Evolutionary conservation across 2,113 vertebrate genomes (phyloP).

Genomic region (Salvator merianae): DNA sequence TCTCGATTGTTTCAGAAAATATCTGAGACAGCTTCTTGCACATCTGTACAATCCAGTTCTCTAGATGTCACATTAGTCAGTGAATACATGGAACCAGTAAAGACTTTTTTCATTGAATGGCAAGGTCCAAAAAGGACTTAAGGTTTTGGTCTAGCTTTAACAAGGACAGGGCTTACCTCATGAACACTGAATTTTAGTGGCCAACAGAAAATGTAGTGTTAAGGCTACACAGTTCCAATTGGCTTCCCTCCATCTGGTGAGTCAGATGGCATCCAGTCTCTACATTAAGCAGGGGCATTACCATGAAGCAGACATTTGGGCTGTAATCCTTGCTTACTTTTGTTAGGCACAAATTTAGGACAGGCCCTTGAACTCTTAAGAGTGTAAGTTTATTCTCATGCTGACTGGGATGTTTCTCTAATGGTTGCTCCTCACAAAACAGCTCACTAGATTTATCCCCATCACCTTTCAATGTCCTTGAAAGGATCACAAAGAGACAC

Average conservation of each 20-base stretch:
- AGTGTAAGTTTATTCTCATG: not conserved
- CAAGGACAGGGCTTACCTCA: not conserved
- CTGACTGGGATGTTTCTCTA: not conserved
- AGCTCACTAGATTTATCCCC: not conserved
- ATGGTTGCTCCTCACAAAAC: not conserved
- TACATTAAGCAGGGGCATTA: not conserved
- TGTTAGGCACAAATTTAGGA: not conserved
- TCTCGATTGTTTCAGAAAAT: not conserved
- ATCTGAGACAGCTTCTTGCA: not conserved
- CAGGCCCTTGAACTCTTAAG: not conserved
- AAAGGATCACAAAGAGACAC: not conserved
- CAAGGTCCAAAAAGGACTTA: not conserved
- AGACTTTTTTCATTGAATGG: no score
- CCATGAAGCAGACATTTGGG: not conserved
- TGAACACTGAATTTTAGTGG: not conserved
- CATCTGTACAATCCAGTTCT: no score
- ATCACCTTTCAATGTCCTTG: not conserved
- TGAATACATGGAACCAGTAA: no score
- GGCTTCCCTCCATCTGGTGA: not conserved
- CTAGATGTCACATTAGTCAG: no score
- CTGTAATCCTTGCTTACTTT: not conserved
- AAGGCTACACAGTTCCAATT: not conserved
- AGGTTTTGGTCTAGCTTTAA: not conserved
- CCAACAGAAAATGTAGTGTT: not conserved
- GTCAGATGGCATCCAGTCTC: not conserved